Evolutionary conservation across 2,797 vertebrate species (phyloP), one percentile per base, ranked within the genome.

Genomic region (Varecia variegata): DNA sequence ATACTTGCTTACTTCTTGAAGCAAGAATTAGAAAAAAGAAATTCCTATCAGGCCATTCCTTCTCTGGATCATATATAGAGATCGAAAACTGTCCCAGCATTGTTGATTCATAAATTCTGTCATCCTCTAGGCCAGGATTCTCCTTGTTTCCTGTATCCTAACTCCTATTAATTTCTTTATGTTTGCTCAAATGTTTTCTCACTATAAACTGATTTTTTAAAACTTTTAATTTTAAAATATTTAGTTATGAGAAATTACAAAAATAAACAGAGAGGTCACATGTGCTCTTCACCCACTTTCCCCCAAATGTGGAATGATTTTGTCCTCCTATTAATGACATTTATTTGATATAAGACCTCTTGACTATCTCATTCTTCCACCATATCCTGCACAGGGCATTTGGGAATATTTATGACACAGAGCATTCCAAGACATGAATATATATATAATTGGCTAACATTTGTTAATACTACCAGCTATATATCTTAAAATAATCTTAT

Each of bases 1-100:
- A 54, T 45, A 38, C 11, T 73, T 91, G 17, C 25, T 90, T 96
- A 79, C 30, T 87, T 87, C 71, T 80, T 94, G 23, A 96, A 82
- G 9, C 77, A 50, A 76, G 30, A 80, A 65, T 88, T 71, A 3
- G 32, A 17, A 43, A 68, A 85, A 17, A 68, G 82, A 56, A 81
- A 4, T 21, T 43, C 2, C 6, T 74, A 10, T 62, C 94, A 86
- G 17, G 23, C 1, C 27, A 30, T 89, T 94, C 43, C 11, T 89
- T 81, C n/a, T 62, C 52, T 76, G 32, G 25, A 23, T 67, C 32
- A 70, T 60, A 1, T 23, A 62, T 14, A 82, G 17, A 81, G 7
- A 77, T 32, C 50, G 35, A 88, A 93, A 92, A 77, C 1, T 79
- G 56, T 62, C 12, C 9, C 25, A 67, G 0, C 30, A 8, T 54